Base-by-base conservation (phyloP, 2,888 invertebrate species). In the Tromatobia lineatoria region DNA sequence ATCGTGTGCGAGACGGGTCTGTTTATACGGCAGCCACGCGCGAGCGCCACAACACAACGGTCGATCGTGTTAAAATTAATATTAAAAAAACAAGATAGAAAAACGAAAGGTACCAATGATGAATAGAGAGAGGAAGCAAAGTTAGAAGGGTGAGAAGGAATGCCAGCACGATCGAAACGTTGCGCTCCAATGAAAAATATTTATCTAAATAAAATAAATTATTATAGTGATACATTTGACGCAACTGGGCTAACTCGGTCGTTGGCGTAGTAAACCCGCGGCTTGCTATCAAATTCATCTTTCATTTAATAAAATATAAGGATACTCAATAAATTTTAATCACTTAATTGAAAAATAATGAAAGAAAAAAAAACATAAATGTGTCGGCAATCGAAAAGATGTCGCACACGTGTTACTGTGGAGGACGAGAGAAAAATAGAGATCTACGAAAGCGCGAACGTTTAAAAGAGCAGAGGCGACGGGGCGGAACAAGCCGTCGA, bases 161-260 rank as follows among this genome's bases (percentile, higher is more conserved):
- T n/a, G 15, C 7, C 4, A 71, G 25, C 25, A 42, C 25, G 81
- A 71, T 57, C 66, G 57, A 71, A 73, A n/a, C 66, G 25, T n/a
- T 13, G 57, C 15, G 82, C 45, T 34, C 54, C 34, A 38, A 67
- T 11, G 57, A 45, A 42, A 54, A 77, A 54, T 59, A 13, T 77
- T 82, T 34, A 70, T 73, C 59, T 25, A 54, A 77, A 18, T 47
- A 50, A 15, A 82, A 77, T 82, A 59, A 81, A 82, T 82, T 77
- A 71, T 81, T 71, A 76, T 71, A 38, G 71, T 2, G 47, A 66
- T 47, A 50, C 73, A 67, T n/a, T 61, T 59, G 59, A 74, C 25
- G 45, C 47, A 3, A 20, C 18, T 61, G 61, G 50, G 61, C 8
- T 50, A 61, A 50, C 20, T 23, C 38, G 50, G 1, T 75, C 8